Evolutionary conservation across 2,888 invertebrate genomes (phyloP).

Genomic region (Melanostoma mellinum): DNA sequence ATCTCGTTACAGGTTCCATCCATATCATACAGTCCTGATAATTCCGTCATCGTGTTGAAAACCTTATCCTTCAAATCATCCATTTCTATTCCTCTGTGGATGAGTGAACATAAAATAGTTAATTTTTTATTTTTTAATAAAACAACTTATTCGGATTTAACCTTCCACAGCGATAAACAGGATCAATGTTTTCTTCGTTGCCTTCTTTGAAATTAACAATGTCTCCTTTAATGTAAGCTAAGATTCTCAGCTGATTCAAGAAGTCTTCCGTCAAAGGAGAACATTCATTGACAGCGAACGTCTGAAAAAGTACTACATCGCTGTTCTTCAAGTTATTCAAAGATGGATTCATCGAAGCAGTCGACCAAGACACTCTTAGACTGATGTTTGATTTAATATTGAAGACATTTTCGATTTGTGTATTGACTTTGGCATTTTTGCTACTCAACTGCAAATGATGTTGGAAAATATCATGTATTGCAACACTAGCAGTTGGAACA

Average conservation of each 20-base stretch:
- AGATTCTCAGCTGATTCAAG: conserved; percentile 78
- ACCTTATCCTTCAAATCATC: conserved; percentile 78
- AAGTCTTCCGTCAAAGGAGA: conserved; percentile 77
- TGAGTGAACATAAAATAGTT: background rate
- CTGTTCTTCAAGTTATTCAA: conserved; percentile 78
- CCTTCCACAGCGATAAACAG: conserved; percentile 78
- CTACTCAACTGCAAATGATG: conserved; percentile 75
- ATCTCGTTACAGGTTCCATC: conserved; percentile 77
- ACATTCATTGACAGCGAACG: conserved; percentile 76
- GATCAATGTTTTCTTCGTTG: conserved; percentile 74
- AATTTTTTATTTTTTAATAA: background rate
- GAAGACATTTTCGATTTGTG: conserved; percentile 77
- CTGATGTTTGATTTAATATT: conserved; percentile 77
- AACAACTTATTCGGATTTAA: conserved; percentile 24
- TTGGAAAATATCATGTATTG: conserved; percentile 75
- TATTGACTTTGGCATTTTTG: conserved; percentile 48
- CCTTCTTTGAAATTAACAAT: conserved; percentile 78
- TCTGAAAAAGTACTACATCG: conserved; percentile 78
- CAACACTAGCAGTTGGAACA: conserved; percentile 74
- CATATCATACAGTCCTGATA: conserved; percentile 75
- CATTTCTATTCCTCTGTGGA: conserved; percentile 57
- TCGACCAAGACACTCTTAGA: conserved; percentile 78
- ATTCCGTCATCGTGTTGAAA: conserved; percentile 78
- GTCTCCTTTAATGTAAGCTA: conserved; percentile 79
- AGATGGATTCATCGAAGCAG: conserved; percentile 74